Evolutionary conservation across 2,797 vertebrate genomes (phyloP).

Genomic region (Malacoctenus gilli): DNA sequence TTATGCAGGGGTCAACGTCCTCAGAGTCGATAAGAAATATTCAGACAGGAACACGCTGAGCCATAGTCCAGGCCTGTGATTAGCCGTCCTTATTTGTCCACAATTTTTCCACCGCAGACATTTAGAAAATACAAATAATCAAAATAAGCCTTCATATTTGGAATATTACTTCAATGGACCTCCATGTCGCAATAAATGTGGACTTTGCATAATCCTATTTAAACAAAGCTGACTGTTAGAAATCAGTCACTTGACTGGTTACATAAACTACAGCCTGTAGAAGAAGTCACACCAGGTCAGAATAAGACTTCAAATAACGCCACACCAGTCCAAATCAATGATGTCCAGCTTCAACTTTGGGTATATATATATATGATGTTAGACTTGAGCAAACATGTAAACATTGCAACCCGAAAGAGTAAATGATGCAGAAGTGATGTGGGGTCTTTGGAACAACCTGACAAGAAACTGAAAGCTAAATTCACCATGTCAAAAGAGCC

Average conservation of each 20-base stretch:
- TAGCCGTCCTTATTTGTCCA: background rate
- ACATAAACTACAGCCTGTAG: slow-evolving; percentile 38
- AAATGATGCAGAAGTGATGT: no score
- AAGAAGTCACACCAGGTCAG: slow-evolving; percentile 43
- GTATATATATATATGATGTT: no score
- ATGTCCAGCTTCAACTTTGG: no score
- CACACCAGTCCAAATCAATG: slow-evolving; percentile 16
- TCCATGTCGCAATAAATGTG: slow-evolving; percentile 47
- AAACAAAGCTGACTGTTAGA: slow-evolving; percentile 43
- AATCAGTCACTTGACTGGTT: slow-evolving; percentile 49
- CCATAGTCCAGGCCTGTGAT: background rate
- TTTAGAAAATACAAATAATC: slow-evolving; percentile 27
- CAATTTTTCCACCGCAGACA: slow-evolving; percentile 12
- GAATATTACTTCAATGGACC: slow-evolving; percentile 36
- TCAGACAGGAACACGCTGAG: slow-evolving; percentile 12
- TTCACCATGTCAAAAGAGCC: slow-evolving; percentile 12
- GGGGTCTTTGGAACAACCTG: no score
- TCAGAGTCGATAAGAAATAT: slow-evolving; percentile 2
- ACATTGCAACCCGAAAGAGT: no score
- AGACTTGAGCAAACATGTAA: slow-evolving; percentile 64
- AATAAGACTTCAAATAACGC: no score
- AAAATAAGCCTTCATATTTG: slow-evolving; percentile 16
- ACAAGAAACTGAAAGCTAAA: slow-evolving; percentile 41
- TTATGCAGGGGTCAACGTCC: background rate
- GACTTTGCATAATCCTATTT: slow-evolving; percentile 56